Evolutionary conservation across 2,888 invertebrate species (phyloP).

Genomic region (Drosophila parthenogenetica): DNA sequence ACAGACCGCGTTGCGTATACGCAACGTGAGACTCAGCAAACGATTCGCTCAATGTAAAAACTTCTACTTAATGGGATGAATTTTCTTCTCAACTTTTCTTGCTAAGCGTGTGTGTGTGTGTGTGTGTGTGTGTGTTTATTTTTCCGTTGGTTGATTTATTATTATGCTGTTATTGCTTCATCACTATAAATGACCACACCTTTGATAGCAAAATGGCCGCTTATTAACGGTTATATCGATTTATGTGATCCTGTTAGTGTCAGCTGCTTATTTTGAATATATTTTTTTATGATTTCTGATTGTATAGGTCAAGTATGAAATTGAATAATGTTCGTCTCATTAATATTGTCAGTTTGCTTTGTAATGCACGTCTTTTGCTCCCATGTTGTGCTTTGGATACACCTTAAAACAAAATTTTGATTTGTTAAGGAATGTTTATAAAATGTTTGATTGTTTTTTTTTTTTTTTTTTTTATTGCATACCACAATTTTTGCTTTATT

Average conservation of each 20-base stretch:
- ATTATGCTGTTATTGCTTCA: constrained; percentile 60
- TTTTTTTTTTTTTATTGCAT: no score
- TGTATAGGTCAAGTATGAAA: background rate
- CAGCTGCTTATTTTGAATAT: background rate
- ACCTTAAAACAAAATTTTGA: background rate
- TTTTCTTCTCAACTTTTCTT: background rate
- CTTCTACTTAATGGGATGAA: constrained; percentile 19
- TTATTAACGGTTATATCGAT: constrained; percentile 22
- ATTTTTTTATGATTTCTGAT: background rate
- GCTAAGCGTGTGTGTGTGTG: constrained; percentile 8
- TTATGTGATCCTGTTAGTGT: constrained; percentile 1
- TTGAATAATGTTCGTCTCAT: background rate
- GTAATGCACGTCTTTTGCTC: background rate
- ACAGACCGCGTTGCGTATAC: constrained; percentile 24
- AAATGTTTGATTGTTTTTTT: no score
- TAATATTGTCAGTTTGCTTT: background rate
- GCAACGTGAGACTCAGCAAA: constrained; percentile 9
- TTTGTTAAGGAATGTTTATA: background rate
- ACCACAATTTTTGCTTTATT: no score
- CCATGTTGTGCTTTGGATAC: background rate
- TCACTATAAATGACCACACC: constrained; percentile 18
- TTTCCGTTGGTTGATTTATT: constrained; percentile 60
- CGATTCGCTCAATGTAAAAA: constrained; percentile 11
- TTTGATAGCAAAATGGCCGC: constrained; percentile 1
- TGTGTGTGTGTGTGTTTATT: background rate